Conservation (phyloP, 2,888 invertebrate genomes). For the Hypsopygia costalis region DNA sequence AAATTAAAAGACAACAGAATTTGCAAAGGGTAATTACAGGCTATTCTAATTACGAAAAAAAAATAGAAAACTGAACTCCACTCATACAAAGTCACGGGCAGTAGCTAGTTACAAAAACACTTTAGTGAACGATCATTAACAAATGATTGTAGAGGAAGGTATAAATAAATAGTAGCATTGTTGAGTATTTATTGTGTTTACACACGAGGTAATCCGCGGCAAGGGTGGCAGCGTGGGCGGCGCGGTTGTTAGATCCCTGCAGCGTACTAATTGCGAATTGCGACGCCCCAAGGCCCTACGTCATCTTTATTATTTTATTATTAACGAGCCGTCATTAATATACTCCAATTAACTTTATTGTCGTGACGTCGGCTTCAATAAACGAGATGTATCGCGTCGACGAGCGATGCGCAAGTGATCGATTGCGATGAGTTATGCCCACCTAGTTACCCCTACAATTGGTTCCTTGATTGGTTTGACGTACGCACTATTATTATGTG, state of each 20-base stretch:
- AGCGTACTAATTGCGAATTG: slow-evolving; percentile 55
- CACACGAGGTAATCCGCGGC: slow-evolving; percentile 10
- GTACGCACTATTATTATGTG: slow-evolving; percentile 64
- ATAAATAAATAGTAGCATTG: slow-evolving; percentile 10
- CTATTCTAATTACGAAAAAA: too few relatives aligned
- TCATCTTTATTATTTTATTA: slow-evolving; percentile 71
- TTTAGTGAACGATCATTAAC: not conserved
- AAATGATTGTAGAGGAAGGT: not conserved
- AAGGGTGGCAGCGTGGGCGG: slow-evolving; percentile 4
- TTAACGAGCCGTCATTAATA: slow-evolving; percentile 69
- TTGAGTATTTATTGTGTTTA: slow-evolving; percentile 12
- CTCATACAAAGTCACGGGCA: too few relatives aligned
- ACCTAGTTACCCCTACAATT: slow-evolving; percentile 78
- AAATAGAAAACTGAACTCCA: too few relatives aligned
- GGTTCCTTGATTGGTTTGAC: slow-evolving; percentile 75
- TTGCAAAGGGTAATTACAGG: too few relatives aligned
- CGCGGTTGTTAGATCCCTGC: slow-evolving; percentile 23
- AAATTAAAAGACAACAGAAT: too few relatives aligned
- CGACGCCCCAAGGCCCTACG: slow-evolving; percentile 45
- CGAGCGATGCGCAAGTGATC: slow-evolving; percentile 59
- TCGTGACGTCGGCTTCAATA: slow-evolving; percentile 67
- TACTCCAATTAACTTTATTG: slow-evolving; percentile 74
- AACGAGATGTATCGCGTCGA: slow-evolving; percentile 58
- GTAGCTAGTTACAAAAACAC: too few relatives aligned
- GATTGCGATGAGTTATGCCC: slow-evolving; percentile 70